Conservation (phyloP, 2,113 vertebrate genomes). For the Nanorana parkeri region DNA sequence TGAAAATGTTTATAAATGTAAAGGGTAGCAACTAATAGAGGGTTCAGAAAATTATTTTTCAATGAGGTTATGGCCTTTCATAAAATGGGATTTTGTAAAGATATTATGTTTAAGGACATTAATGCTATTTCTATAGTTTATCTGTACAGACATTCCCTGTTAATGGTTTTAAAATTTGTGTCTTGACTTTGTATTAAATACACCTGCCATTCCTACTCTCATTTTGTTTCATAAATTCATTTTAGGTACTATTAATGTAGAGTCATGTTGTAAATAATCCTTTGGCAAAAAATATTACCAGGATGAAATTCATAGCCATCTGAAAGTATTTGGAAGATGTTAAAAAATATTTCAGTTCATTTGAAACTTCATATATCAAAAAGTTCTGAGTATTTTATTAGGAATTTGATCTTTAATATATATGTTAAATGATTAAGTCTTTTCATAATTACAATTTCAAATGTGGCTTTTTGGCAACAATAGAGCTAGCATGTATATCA, state of each 20-base stretch:
- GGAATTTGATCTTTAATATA: constrained; percentile 53
- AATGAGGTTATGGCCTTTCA: constrained; percentile 24
- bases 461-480: constrained; percentile 39
- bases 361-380: constrained; percentile 34
- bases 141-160: neutral
- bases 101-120: neutral
- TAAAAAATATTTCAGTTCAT: constrained; percentile 19
- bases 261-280: constrained; percentile 20
- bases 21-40: neutral
- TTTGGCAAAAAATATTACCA: constrained; percentile 34
- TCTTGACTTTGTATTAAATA: constrained; percentile 20
- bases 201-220: neutral
- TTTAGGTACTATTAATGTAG: constrained; percentile 24
- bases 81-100: constrained; percentile 2
- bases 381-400: constrained; percentile 20
- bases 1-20: constrained; percentile 13
- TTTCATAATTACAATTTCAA: constrained; percentile 43
- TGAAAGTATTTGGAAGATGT: constrained; percentile 32
- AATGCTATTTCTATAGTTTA: constrained; percentile 31
- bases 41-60: constrained; percentile 13
- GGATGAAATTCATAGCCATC: constrained; percentile 17
- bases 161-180: constrained; percentile 28
- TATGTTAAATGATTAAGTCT: constrained; percentile 46
- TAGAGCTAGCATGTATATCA: constrained; percentile 8
- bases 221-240: constrained; percentile 29